Conservation (phyloP, 2,888 invertebrate species). For the Venusia cambrica region DNA sequence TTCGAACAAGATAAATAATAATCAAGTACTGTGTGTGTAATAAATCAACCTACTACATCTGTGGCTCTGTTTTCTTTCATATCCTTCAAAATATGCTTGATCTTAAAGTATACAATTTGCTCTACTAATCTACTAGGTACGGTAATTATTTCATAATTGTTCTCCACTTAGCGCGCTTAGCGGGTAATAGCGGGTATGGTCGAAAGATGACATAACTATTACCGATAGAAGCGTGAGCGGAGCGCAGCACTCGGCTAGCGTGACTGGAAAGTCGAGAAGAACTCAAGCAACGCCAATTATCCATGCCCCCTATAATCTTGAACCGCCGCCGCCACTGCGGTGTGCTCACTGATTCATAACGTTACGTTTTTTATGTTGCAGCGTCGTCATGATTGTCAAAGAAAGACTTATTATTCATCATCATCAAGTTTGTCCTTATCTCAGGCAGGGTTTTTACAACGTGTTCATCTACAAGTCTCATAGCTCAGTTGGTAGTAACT, state of each 20-base stretch:
- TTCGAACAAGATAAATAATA: too few relatives aligned
- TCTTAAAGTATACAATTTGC: too few relatives aligned
- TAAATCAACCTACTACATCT: too few relatives aligned
- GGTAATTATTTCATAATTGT: slow-evolving; percentile 15
- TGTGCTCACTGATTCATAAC: slow-evolving; percentile 6
- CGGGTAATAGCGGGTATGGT: slow-evolving; percentile 8
- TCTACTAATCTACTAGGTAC: too few relatives aligned
- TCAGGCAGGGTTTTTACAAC: too few relatives aligned
- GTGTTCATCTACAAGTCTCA: too few relatives aligned
- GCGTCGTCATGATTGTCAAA: too few relatives aligned
- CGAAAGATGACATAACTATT: slow-evolving; percentile 25
- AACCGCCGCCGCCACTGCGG: too few relatives aligned
- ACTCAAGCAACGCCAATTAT: slow-evolving; percentile 23
- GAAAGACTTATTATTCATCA: slow-evolving; percentile 1
- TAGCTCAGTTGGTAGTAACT: too few relatives aligned
- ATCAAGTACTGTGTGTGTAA: too few relatives aligned
- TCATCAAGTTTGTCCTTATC: slow-evolving; percentile 4
- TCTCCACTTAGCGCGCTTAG: slow-evolving; percentile 5
- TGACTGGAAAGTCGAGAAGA: slow-evolving; percentile 26
- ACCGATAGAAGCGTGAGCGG: slow-evolving; percentile 18
- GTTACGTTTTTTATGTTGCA: not conserved
- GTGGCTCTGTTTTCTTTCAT: too few relatives aligned
- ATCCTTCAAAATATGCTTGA: too few relatives aligned
- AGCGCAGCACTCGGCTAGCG: slow-evolving; percentile 5
- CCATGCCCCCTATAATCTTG: slow-evolving; percentile 17